A percentile compares a stretch with the other conserved stretches of the same genome.
Evolutionary conservation across 2,888 invertebrate genomes (phyloP).

Genomic region (Spialia ferax): DNA sequence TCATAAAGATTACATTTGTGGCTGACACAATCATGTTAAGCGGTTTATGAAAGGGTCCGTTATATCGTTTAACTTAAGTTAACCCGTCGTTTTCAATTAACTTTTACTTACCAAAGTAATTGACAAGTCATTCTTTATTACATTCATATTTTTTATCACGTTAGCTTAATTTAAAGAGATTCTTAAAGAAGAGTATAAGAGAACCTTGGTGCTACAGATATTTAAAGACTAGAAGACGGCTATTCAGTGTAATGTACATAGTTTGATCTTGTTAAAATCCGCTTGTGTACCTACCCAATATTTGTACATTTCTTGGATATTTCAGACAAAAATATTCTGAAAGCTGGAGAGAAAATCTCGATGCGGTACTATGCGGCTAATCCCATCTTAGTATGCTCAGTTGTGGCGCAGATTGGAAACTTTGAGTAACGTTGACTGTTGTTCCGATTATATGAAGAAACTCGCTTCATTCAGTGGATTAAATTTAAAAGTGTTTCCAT

Average conservation of each 20-base stretch:
- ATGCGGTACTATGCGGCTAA: slow-evolving; percentile 4
- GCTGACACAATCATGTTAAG: slow-evolving; percentile 4
- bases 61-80: background rate
- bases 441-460: background rate
- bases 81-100: background rate
- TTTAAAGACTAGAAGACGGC: too few relatives aligned
- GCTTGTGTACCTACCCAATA: background rate
- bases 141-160: background rate
- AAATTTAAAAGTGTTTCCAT: background rate
- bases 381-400: slow-evolving; percentile 1
- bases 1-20: background rate
- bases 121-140: too few relatives aligned
- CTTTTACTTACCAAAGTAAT: background rate
- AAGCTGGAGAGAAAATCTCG: background rate
- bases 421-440: background rate
- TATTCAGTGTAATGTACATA: too few relatives aligned
- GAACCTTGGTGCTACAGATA: background rate
- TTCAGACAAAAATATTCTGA: background rate
- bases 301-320: background rate
- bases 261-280: background rate
- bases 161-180: background rate
- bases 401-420: background rate
- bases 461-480: background rate
- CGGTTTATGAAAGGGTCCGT: slow-evolving; percentile 4
- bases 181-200: background rate